phyloP scores from a whole-genome alignment of 2,113 vertebrate genomes.

The Lathamus discolor region DNA sequence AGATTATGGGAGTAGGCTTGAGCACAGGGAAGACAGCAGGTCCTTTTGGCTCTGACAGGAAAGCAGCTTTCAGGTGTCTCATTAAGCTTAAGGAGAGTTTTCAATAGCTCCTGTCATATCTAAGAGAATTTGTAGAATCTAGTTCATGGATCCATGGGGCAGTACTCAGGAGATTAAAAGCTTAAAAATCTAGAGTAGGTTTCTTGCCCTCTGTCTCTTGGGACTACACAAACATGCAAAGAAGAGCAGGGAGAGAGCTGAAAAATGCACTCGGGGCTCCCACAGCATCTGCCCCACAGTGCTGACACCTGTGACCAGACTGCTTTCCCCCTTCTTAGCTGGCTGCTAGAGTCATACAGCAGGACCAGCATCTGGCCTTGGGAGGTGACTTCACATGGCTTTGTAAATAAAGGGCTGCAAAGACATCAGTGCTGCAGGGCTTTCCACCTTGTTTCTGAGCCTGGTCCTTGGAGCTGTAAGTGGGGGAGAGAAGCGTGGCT shows the following conservation, averaged over 20 bases:
- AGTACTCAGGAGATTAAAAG: not conserved
- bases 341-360: not conserved
- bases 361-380: not conserved
- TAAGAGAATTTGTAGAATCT: not conserved
- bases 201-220: not conserved
- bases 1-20: not conserved
- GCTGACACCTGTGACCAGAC: not conserved
- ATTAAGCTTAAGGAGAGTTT: not conserved
- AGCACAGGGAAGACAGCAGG: not conserved
- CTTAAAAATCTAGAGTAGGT: not conserved
- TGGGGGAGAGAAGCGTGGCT: not conserved
- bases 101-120: not conserved
- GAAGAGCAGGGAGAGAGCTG: not conserved
- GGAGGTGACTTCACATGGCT: not conserved
- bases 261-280: not conserved
- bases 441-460: not conserved
- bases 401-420: not conserved
- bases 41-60: not conserved
- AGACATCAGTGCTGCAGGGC: not conserved
- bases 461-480: not conserved
- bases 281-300: not conserved
- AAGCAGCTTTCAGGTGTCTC: not conserved
- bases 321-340: not conserved
- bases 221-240: not conserved
- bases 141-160: not conserved